Base-by-base conservation (phyloP, 2,888 invertebrate genomes). In the Ophioninae sp. region DNA sequence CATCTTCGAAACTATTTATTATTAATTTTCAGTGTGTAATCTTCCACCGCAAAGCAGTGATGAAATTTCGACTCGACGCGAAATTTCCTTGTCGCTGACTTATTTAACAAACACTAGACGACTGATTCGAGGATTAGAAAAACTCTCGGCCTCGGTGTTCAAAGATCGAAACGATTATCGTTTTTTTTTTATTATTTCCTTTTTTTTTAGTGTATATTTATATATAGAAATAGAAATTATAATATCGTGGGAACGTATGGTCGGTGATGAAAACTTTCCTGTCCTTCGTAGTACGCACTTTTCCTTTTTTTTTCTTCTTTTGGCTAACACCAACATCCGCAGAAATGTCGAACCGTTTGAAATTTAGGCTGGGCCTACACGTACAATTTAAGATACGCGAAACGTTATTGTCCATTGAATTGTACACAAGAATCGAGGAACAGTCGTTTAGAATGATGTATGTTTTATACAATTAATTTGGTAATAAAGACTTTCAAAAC, bases 401-500 rank as follows among this genome's bases (percentile, higher is more conserved):
- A 80, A 77, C 86, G 87, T 89, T 82, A 89, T 88, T 88, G 88
- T 90, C 87, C 87, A 86, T 88, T 89, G 85, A 87, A 89, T 89
- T 91, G 89, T 91, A 90, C 87, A 90, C 88, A 85, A 87, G 88
- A 85, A 87, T 86, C 82, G 87, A 88, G 87, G 88, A 87, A 87
- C 85, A 86, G 88, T 90, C 88, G 87, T 91, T 90, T 90, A 88
- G 90, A 91, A 89, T 86, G 87, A 90, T 91, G 90, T 91, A 91
- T 87, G 90, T 92, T 93, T 92, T 92, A 91, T 92, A 92, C 88
- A 86, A 91, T 91, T 90, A 90, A 91, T 92, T 92, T 92, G 89
- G 88, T 92, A 91, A 92, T 92, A 91, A 89, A 90, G 86, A 88
- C 86, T 86, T 89, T 90, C 81, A 85, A 90, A 91, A 89, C 87